Percentiles rank a stretch among this genome's conserved stretches.
phyloP scores from a whole-genome alignment of 2,888 invertebrate species.

The Aleiodes leptofemur region DNA sequence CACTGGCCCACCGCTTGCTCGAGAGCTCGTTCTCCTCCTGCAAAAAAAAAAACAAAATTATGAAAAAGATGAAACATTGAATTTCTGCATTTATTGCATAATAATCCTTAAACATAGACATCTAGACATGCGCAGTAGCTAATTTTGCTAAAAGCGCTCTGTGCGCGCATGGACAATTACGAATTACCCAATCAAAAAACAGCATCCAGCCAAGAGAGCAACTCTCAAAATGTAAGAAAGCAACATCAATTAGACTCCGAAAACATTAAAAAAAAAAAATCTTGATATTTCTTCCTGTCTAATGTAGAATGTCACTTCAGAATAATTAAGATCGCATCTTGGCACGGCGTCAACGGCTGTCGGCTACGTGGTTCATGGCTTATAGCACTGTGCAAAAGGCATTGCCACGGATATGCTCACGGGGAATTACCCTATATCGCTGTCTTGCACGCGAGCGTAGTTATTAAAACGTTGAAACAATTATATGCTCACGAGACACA shows the following conservation, averaged over 20 bases:
- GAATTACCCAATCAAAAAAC: slow-evolving; percentile 35
- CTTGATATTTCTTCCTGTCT: slow-evolving; percentile 24
- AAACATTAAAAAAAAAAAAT: slow-evolving; percentile 24
- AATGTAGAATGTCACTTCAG: slow-evolving; percentile 56
- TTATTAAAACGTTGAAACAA: slow-evolving; percentile 73
- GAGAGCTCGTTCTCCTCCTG: slow-evolving; percentile 83
- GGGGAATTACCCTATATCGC: slow-evolving; percentile 48
- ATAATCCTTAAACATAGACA: too few relatives aligned
- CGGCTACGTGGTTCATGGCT: slow-evolving; percentile 44
- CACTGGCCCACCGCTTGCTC: slow-evolving; percentile 83
- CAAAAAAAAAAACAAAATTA: slow-evolving; percentile 69
- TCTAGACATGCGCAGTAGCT: slow-evolving; percentile 9
- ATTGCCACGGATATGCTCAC: slow-evolving; percentile 34
- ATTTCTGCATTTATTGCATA: slow-evolving; percentile 18
- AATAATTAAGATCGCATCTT: slow-evolving; percentile 67
- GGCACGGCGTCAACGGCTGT: slow-evolving; percentile 59
- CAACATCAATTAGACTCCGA: slow-evolving; percentile 42
- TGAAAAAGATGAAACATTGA: slow-evolving; percentile 19
- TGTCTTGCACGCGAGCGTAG: slow-evolving; percentile 65
- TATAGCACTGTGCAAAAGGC: slow-evolving; percentile 13
- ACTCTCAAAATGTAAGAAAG: slow-evolving; percentile 32
- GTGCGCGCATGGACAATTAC: slow-evolving; percentile 30
- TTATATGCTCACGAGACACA: slow-evolving; percentile 65
- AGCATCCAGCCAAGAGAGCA: slow-evolving; percentile 12
- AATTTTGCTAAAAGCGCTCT: slow-evolving; percentile 24